Evolutionary conservation across 1,140 invertebrate genomes (phyloP).

Genomic region (Diorhabda carinulata): DNA sequence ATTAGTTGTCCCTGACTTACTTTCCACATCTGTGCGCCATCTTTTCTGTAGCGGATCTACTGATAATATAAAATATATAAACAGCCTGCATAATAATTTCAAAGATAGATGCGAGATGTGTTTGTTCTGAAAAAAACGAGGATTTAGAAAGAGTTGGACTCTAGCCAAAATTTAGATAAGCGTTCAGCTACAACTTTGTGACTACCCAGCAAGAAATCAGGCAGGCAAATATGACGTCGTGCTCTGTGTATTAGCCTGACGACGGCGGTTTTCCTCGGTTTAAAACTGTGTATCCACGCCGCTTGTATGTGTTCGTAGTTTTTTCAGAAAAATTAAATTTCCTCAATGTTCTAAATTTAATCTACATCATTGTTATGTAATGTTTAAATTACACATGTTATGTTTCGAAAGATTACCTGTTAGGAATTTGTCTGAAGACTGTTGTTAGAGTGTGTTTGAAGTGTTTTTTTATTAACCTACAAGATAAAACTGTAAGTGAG

Average conservation of each 20-base stretch:
- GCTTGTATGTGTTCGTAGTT: constrained; percentile 7
- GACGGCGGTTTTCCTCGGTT: not conserved
- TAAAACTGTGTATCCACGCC: constrained; percentile 5
- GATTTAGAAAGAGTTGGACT: constrained; percentile 16
- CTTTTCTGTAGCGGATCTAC: not conserved
- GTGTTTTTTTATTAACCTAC: constrained; percentile 2
- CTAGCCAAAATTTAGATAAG: constrained; percentile 14
- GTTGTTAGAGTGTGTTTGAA: not conserved
- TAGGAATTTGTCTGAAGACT: not conserved
- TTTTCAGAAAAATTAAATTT: not conserved
- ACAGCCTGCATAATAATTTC: not conserved
- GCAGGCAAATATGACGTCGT: constrained; percentile 10
- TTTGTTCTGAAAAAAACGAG: constrained; percentile 10
- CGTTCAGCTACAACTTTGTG: constrained; percentile 11
- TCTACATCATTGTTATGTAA: constrained; percentile 8
- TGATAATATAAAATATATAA: not conserved
- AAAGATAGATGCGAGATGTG: not conserved
- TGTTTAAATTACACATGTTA: not conserved
- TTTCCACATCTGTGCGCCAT: not conserved
- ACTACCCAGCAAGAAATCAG: constrained; percentile 6
- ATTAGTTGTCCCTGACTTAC: not conserved
- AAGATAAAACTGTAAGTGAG: not conserved
- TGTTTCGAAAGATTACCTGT: not conserved
- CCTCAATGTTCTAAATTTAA: not conserved
- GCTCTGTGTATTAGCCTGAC: constrained; percentile 5